Evolutionary conservation across 2,888 invertebrate species (phyloP).

Genomic region (Thera obeliscata): DNA sequence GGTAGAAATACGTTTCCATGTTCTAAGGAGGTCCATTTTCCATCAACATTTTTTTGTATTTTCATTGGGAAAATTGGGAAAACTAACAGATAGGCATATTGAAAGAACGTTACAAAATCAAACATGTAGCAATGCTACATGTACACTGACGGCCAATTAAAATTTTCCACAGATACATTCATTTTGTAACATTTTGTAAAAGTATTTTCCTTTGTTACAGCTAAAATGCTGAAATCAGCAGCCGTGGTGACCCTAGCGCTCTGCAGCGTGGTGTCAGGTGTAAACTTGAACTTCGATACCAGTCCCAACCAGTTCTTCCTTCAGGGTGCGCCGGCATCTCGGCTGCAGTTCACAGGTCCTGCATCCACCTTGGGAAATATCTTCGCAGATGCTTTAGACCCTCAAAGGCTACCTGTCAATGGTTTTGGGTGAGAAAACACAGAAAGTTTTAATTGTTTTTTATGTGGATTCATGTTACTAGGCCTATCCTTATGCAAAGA

Average conservation of each 20-base stretch:
- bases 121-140: no score
- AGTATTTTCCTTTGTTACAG: constrained; percentile 53
- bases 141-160: no score
- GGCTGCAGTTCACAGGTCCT: constrained; percentile 44
- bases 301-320: constrained; percentile 43
- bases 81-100: no score
- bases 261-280: constrained; percentile 46
- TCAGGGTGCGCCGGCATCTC: constrained; percentile 21
- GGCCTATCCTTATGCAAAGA: background rate
- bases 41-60: no score
- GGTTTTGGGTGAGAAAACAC: constrained; percentile 63
- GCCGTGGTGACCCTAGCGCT: constrained; percentile 48
- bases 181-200: no score
- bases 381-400: constrained; percentile 43
- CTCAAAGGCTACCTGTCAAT: constrained; percentile 62
- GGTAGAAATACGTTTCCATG: no score
- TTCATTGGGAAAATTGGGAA: no score
- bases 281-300: constrained; percentile 41
- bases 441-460: background rate
- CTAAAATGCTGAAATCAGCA: constrained; percentile 47
- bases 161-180: no score
- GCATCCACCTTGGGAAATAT: constrained; percentile 48
- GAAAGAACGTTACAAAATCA: no score
- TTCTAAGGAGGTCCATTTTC: no score
- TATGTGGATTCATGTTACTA: background rate